phyloP scores from a whole-genome alignment of 2,113 vertebrate genomes.

The Lycaon pictus region DNA sequence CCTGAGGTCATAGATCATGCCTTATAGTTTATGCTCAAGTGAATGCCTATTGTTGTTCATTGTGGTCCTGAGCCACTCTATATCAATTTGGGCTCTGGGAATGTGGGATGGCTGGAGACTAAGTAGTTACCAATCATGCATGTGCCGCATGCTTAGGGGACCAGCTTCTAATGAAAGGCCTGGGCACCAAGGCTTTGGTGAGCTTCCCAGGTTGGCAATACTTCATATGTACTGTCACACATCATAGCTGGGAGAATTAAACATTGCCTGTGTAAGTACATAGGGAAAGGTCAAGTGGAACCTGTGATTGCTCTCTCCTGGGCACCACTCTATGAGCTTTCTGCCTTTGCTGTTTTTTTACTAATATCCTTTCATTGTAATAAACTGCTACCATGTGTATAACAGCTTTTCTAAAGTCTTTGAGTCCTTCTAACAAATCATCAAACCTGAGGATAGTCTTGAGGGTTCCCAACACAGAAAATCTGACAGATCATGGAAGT shows the following conservation, averaged over 20 bases:
- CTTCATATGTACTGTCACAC: neutral
- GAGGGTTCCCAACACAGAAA: neutral
- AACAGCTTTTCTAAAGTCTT: neutral
- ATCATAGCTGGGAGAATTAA: neutral
- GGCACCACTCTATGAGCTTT: neutral
- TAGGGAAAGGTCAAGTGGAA: neutral
- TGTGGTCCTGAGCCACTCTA: neutral
- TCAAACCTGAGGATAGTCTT: neutral
- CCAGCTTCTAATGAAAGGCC: too few species aligned
- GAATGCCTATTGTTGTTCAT: neutral
- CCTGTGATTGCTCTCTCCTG: neutral
- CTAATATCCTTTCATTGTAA: neutral
- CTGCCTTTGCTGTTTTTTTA: neutral
- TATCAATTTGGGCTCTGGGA: neutral
- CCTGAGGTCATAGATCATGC: neutral
- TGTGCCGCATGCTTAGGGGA: neutral
- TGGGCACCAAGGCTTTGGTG: neutral
- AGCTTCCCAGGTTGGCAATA: neutral
- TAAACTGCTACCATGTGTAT: neutral
- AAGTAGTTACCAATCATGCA: neutral
- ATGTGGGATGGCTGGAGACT: neutral
- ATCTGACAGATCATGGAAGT: neutral
- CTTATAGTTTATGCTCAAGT: neutral
- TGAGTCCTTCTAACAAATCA: neutral
- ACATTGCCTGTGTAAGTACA: too few species aligned